Evolutionary conservation across 37 sponge, comb jelly and placozoan species (phyloP).

Genomic region (Tethya wilhelma): DNA sequence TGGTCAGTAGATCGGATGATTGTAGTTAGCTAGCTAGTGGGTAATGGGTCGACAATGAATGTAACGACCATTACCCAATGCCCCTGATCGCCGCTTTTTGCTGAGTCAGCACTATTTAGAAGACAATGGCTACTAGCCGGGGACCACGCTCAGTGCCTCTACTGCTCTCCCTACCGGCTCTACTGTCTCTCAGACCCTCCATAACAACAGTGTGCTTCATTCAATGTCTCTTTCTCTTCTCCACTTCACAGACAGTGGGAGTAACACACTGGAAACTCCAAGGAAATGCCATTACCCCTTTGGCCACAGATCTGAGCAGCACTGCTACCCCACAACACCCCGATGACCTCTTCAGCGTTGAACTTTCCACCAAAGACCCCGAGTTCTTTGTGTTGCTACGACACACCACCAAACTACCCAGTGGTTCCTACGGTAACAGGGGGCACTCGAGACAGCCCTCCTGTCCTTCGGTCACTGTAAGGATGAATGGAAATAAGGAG

Average conservation of each 20-base stretch:
- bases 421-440: background rate
- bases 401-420: conserved; percentile 3
- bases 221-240: conserved; percentile 18
- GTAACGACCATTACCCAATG: conserved; percentile 1
- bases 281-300: conserved; percentile 48
- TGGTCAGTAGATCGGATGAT: no score
- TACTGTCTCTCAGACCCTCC: background rate
- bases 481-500: background rate
- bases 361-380: conserved; percentile 15
- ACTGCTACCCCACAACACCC: background rate
- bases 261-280: conserved; percentile 81
- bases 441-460: background rate
- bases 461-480: background rate
- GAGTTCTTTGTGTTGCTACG: conserved; percentile 32
- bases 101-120: background rate
- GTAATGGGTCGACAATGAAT: no score
- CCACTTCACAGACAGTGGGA: conserved; percentile 1
- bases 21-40: no score
- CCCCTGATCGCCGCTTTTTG: background rate
- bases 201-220: background rate
- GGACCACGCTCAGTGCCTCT: background rate
- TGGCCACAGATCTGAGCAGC: background rate
- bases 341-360: background rate
- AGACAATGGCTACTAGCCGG: background rate
- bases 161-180: background rate